These are phyloP conservation scores for Orchesella cincta DNA, from an alignment of 1,140 invertebrate genomes.

Conservation along the genomic window DNA sequence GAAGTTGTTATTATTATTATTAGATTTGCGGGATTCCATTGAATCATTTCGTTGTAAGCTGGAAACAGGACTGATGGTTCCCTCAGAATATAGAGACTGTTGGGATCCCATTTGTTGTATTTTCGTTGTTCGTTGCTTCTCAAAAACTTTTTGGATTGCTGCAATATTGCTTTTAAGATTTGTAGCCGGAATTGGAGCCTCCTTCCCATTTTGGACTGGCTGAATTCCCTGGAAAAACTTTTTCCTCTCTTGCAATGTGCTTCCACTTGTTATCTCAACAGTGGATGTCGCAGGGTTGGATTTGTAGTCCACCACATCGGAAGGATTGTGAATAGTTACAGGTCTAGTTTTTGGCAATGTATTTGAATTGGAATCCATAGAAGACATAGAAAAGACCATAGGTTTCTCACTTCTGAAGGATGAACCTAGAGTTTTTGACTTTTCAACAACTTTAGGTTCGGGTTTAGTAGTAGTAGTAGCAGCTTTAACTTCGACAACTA, in stretches of 20 bases:
- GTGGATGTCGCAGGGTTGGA: background rate
- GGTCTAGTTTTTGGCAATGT: background rate
- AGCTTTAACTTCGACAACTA: background rate
- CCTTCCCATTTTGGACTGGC: slow-evolving; percentile 45
- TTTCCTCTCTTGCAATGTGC: slow-evolving; percentile 35
- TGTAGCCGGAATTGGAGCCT: slow-evolving; percentile 46
- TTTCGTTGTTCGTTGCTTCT: slow-evolving; percentile 37
- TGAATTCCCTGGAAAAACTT: slow-evolving; percentile 49
- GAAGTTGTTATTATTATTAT: background rate
- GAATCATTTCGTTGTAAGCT: slow-evolving; percentile 22
- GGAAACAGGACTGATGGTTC: background rate
- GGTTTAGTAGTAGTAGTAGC: background rate
- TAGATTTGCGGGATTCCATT: background rate
- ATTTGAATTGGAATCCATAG: slow-evolving; percentile 12
- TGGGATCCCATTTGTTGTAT: slow-evolving; percentile 26
- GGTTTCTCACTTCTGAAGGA: slow-evolving; percentile 16
- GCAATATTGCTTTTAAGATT: slow-evolving; percentile 49
- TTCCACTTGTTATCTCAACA: background rate
- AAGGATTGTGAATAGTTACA: background rate
- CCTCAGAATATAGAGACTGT: background rate
- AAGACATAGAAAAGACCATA: background rate
- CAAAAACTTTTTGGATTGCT: slow-evolving; percentile 49
- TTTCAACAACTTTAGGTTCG: background rate
- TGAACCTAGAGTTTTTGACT: slow-evolving; percentile 1
- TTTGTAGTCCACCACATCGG: background rate